A percentile compares a stretch with the other conserved stretches of the same genome.
These are phyloP conservation scores for Diarsia rubi DNA, from an alignment of 2,888 invertebrate species.

Conservation along the genomic window DNA sequence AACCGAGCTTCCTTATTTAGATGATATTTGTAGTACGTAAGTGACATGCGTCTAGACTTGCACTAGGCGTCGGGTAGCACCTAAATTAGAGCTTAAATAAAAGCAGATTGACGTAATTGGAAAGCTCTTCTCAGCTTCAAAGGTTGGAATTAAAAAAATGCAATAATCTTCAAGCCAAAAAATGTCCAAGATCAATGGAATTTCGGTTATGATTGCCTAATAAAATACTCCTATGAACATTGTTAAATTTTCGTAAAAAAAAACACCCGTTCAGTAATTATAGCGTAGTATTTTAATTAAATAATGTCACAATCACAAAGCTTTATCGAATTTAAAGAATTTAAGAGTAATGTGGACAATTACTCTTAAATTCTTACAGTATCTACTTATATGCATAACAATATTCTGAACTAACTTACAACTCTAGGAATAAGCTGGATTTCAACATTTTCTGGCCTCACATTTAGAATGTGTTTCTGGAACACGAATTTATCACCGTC, in stretches of 20 bases:
- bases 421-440: slow-evolving; percentile 68
- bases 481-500: slow-evolving; percentile 66
- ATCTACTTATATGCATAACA: neutral
- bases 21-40: slow-evolving; percentile 18
- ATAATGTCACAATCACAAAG: neutral
- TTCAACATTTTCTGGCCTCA: slow-evolving; percentile 69
- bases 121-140: neutral
- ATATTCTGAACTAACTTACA: neutral
- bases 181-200: too few relatives aligned
- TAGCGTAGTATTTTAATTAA: neutral
- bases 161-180: neutral
- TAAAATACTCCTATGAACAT: neutral
- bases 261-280: neutral
- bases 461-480: slow-evolving; percentile 69
- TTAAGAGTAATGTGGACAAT: too few relatives aligned
- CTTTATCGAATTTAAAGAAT: too few relatives aligned
- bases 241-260: neutral
- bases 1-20: slow-evolving; percentile 52
- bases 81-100: neutral
- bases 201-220: neutral
- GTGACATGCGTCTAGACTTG: neutral
- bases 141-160: neutral
- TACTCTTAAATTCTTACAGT: neutral
- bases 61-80: neutral
- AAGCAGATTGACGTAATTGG: neutral